These are phyloP conservation scores for Agrilus biguttatus DNA, from an alignment of 2,888 invertebrate genomes.

Conservation along the genomic window DNA sequence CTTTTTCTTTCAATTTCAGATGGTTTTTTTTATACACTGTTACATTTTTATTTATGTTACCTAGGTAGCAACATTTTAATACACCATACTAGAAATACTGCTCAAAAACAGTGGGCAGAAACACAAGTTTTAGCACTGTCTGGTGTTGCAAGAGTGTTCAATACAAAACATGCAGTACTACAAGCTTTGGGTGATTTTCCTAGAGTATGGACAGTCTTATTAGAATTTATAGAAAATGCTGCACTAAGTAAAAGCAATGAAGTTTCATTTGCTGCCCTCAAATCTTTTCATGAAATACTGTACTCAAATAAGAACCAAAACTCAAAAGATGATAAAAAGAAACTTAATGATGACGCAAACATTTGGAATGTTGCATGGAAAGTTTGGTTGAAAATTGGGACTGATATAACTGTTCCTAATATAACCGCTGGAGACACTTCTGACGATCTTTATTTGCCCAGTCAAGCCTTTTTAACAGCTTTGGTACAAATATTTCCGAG, in stretches of 20 bases:
- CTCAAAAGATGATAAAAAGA: conserved; percentile 24
- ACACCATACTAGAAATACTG: conserved; percentile 96
- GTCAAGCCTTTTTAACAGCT: conserved; percentile 86
- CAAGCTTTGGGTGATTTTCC: conserved; percentile 81
- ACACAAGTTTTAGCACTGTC: conserved; percentile 85
- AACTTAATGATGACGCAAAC: conserved; percentile 35
- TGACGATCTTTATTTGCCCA: conserved; percentile 66
- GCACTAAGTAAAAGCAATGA: conserved; percentile 88
- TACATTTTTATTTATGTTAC: conserved; percentile 1
- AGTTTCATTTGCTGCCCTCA: conserved; percentile 88
- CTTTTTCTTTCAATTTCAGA: too few relatives aligned
- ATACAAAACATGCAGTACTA: conserved; percentile 75
- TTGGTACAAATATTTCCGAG: conserved; percentile 91
- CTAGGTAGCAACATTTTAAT: conserved; percentile 78
- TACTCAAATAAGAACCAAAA: conserved; percentile 43
- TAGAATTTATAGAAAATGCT: conserved; percentile 88
- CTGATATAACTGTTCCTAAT: conserved; percentile 50
- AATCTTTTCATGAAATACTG: conserved; percentile 93
- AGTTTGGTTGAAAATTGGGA: conserved; percentile 81
- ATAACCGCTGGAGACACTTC: conserved; percentile 24
- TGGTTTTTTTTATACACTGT: too few relatives aligned
- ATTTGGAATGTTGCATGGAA: conserved; percentile 75
- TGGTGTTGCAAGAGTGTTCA: conserved; percentile 86
- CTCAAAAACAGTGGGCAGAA: conserved; percentile 98
- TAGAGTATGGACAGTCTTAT: conserved; percentile 81